phyloP scores from a whole-genome alignment of 2,888 invertebrate species.

The Catocala nupta region DNA sequence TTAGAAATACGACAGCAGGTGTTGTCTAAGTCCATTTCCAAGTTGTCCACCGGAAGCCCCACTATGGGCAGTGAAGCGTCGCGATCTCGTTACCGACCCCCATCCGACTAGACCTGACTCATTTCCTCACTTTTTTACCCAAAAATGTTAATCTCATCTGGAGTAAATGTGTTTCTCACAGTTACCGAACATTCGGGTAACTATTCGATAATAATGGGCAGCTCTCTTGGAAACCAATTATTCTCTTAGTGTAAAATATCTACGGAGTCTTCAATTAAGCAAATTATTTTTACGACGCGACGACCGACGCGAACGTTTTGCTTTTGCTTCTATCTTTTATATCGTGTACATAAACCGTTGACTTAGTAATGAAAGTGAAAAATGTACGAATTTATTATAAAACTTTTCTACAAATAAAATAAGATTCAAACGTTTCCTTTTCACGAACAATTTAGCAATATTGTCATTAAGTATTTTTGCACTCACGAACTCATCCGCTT shows the following conservation, averaged over 20 bases:
- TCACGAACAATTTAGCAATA: conserved; percentile 3
- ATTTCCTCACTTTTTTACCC: conserved; percentile 75
- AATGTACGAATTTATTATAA: background rate
- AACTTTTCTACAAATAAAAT: background rate
- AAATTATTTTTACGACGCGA: conserved; percentile 43
- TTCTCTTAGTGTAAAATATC: conserved; percentile 32
- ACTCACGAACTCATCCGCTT: conserved; percentile 4
- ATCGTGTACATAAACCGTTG: conserved; percentile 15
- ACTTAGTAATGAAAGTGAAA: conserved; percentile 5
- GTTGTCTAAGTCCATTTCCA: conserved; percentile 54
- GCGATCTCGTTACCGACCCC: conserved; percentile 72
- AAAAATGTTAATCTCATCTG: conserved; percentile 66
- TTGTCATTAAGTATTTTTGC: conserved; percentile 5
- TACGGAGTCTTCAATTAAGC: conserved; percentile 46
- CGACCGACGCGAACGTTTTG: conserved; percentile 32
- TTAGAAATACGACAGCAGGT: conserved; percentile 61
- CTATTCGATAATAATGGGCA: conserved; percentile 51
- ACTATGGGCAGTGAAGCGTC: conserved; percentile 73
- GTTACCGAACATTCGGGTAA: conserved; percentile 52
- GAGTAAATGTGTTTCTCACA: conserved; percentile 70
- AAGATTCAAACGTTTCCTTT: background rate
- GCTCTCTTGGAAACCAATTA: conserved; percentile 53
- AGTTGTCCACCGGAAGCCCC: conserved; percentile 71
- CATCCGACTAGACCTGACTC: conserved; percentile 69
- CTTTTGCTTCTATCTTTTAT: conserved; percentile 3